Evolutionary conservation across 2,888 invertebrate genomes (phyloP).

Genomic region (Trachelus iudaicus): DNA sequence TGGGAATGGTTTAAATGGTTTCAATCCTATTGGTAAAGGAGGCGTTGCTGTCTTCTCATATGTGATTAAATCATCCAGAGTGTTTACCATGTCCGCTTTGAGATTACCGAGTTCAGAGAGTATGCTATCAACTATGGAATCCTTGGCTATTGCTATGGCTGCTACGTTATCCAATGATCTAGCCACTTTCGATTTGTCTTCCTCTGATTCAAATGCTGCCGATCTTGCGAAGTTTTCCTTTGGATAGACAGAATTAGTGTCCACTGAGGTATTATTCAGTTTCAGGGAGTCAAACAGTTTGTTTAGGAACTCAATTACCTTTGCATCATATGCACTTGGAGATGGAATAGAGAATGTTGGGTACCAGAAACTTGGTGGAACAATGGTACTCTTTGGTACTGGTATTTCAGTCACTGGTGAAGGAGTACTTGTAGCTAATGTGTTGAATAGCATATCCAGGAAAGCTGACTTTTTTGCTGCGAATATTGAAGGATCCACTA

Average conservation of each 20-base stretch:
- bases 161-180: constrained; percentile 24
- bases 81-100: constrained; percentile 52
- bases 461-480: constrained; percentile 53
- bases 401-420: constrained; percentile 35
- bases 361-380: constrained; percentile 57
- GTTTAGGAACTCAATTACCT: constrained; percentile 51
- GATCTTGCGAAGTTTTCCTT: constrained; percentile 29
- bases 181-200: constrained; percentile 3
- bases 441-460: constrained; percentile 53
- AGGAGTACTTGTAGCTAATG: constrained; percentile 45
- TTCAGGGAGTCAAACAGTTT: constrained; percentile 53
- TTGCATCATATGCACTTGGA: constrained; percentile 53
- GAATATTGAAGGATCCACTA: constrained; percentile 49
- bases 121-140: constrained; percentile 52
- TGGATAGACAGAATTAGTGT: constrained; percentile 3
- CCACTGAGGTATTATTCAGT: constrained; percentile 37
- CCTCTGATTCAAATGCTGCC: constrained; percentile 6
- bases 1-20: constrained; percentile 44
- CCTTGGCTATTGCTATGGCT: constrained; percentile 50
- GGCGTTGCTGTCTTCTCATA: constrained; percentile 44
- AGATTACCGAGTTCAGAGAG: constrained; percentile 47
- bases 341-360: constrained; percentile 48
- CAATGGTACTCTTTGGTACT: constrained; percentile 52
- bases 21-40: constrained; percentile 7
- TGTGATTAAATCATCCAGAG: constrained; percentile 50